phyloP scores from a whole-genome alignment of 35 echinoderm and acorn worm genomes.

The Apostichopus californicus region DNA sequence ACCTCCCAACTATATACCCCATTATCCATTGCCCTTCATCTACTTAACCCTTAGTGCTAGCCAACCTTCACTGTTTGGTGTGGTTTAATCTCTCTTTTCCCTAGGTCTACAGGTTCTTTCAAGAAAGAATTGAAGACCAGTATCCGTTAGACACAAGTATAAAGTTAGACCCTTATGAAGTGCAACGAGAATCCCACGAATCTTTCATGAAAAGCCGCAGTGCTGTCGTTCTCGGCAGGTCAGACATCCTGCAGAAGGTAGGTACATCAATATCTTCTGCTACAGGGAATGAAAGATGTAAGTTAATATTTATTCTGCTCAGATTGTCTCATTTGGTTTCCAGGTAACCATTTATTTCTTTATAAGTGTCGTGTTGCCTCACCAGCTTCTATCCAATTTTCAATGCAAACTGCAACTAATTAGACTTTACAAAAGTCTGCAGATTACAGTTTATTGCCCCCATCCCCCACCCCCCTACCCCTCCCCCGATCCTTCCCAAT shows the following conservation, averaged over 20 bases:
- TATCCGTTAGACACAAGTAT: conserved; percentile 72
- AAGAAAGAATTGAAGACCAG: conserved; percentile 79
- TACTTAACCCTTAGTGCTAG: no score
- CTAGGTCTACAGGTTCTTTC: conserved; percentile 54
- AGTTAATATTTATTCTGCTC: background rate
- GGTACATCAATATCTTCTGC: background rate
- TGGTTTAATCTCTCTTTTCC: background rate
- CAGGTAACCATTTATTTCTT: background rate
- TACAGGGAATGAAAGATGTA: no score
- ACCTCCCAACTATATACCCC: no score
- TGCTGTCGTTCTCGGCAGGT: conserved; percentile 78
- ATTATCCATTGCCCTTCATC: no score
- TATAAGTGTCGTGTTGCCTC: no score
- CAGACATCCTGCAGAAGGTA: conserved; percentile 83
- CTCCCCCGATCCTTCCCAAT: no score
- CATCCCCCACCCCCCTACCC: no score
- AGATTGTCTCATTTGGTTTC: background rate
- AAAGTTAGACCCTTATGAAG: conserved; percentile 78
- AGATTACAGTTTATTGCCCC: no score
- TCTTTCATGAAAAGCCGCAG: conserved; percentile 97
- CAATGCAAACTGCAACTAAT: no score
- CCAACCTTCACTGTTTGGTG: no score
- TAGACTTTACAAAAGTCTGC: no score
- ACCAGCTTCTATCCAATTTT: no score
- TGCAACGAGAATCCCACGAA: conserved; percentile 87